Evolutionary conservation across 2,797 vertebrate genomes (phyloP), one percentile per base, ranked within the genome.

Genomic region (Poecilia gillii): DNA sequence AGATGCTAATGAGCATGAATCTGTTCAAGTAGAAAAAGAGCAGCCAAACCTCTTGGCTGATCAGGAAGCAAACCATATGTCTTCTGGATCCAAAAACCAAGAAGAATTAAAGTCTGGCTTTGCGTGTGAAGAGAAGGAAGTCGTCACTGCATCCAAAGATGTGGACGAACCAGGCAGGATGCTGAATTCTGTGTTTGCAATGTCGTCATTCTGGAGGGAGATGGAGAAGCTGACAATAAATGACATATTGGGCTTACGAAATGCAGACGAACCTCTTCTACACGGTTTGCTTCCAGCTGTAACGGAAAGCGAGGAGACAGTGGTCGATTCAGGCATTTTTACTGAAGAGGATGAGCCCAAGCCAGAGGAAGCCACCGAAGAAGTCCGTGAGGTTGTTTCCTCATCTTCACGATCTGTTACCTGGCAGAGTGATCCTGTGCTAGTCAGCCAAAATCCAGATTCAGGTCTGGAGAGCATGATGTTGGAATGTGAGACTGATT

Each of bases 181-280:
- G 11, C 57, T 41, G 5, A 86, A 90, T 73, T 85, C 93, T 20
- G 92, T 95, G 33, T 96, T 93, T 66, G 92, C 94, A 18, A 96
- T 97, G 85, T 97, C 96, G 1, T 95, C 94, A n/a, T 97, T 97
- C 73, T 97, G 96, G 96, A 93, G 80, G 57, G 95, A 96, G 79
- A 96, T 97, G 95, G 96, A 96, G 80, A 96, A 94, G 73, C 81
- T 97, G 82, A 97, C 96, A 2, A 96, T 97, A 77, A 96, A 96
- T 7, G 96, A 97, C 81, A 97, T 97, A 73, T 81, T 97, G 81
- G 89, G 92, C 72, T 86, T 95, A 53, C 87, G 93, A 55, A 85
- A 84, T 53, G 83, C 85, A 4, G 74, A 70, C 51, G 87, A 85
- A 77, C 68, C 80, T 68, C 80, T 90, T 55, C 71, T 86, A 9